Evolutionary conservation across 1,140 invertebrate genomes (phyloP), one percentile per base, ranked within the genome.

Genomic region (Euura saliciscinereae): DNA sequence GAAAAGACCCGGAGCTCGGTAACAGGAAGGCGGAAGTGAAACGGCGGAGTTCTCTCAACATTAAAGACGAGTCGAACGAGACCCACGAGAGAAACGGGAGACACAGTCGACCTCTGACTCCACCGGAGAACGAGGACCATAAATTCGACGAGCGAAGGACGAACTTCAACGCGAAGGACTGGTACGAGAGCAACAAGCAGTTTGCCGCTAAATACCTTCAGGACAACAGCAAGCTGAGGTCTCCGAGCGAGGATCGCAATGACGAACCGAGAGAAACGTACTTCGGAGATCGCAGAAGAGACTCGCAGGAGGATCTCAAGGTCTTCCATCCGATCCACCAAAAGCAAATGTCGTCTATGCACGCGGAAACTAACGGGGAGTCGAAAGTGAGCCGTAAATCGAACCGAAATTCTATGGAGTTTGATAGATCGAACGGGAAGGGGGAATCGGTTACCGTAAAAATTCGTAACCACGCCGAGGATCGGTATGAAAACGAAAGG

Each of bases 31-130:
- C 72, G 5, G 67, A 74, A n/a, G 46, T 71, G 3, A 76, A 78
- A 43, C 80, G 51, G 51, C 51, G 79, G 44, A 80, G 75, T 65
- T 83, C 77, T 6, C 80, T 81, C 70, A 79, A 77, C 10, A 68
- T 65, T 46, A 70, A 72, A 44, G 74, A 78, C 4, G 11, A 44
- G n/a, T 28, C 43, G 43, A 72, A 72, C 6, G 74, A 75, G 45
- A 74, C 51, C 51, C 51, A 59, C 8, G 51, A 59, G 51, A 59
- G 51, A 59, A 59, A 59, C 51, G 51, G 51, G 3, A 59, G 82
- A 72, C 82, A 86, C 70, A 81, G 79, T 3, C 80, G 81, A 70
- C 79, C 85, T 0, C 69, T 87, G 73, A 83, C 81, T 44, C 84
- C 86, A 5, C 81, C 81, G 13, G 69, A 75, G 13, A 68, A 78